Evolutionary conservation across 2,888 invertebrate species (phyloP), one percentile per base, ranked within the genome.

Genomic region (Patella depressa): DNA sequence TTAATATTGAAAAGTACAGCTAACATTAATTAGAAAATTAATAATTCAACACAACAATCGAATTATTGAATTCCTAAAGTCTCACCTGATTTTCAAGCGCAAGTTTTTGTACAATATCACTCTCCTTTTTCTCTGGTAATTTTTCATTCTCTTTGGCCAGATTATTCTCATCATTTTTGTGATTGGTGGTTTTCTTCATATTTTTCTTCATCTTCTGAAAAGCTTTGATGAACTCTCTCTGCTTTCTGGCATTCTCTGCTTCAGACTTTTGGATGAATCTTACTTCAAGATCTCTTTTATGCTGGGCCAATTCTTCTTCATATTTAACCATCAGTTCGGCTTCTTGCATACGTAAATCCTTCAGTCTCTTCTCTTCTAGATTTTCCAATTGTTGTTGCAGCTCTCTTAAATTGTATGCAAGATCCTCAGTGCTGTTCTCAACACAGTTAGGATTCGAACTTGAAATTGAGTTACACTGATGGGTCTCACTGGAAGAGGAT

Each of bases 211-310:
- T 86, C 80, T 88, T 87, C 75, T 85, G 87, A 70, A 89, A 78
- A 34, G 88, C 87, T 75, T 87, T 84, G 45, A 88, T 85, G 81
- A 89, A 90, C 59, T 85, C 84, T 53, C 83, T 81, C 73, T 90
- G 86, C 77, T 86, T 87, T 69, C 88, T 87, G 4, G 80, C 81
- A 53, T 82, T 86, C 9, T 85, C 73, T 29, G 84, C 79, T 76
- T 87, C 84, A 70, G 87, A 74, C 74, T 82, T 81, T 78, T 85
- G 84, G 53, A 82, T 81, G 14, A 85, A 80, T 71, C 82, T 79
- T n/a, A 82, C 81, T 75, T 88, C 86, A 75, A 86, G 78, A 70
- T 86, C 82, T 19, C 80, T 79, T 45, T 85, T 77, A 76, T 84
- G 79, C 57, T 83, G 79, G 73, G 82, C 83, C 65, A 83, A 84